These are phyloP conservation scores for Acrobasis repandana DNA, from an alignment of 2,888 invertebrate genomes.

Conservation along the genomic window DNA sequence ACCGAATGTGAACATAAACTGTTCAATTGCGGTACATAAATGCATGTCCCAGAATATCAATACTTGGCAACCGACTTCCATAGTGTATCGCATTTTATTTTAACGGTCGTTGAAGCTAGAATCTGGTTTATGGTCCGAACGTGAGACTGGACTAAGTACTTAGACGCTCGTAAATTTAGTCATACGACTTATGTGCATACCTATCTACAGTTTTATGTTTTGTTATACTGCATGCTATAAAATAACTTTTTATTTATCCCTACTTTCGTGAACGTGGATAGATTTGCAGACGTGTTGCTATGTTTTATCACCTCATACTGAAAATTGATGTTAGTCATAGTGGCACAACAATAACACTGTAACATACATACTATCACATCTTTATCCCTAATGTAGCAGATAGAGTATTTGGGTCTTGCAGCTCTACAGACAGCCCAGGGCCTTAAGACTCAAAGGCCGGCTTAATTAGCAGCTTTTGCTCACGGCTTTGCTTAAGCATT, in stretches of 20 bases:
- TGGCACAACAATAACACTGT: background rate
- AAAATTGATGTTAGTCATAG: background rate
- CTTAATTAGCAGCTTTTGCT: too few species aligned
- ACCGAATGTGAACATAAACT: background rate
- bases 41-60: constrained; percentile 5
- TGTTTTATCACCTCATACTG: background rate
- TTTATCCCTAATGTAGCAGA: too few species aligned
- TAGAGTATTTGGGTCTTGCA: too few species aligned
- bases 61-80: constrained; percentile 19
- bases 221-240: constrained; percentile 26
- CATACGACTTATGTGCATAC: constrained; percentile 38
- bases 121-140: constrained; percentile 73
- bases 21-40: background rate
- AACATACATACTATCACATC: too few species aligned
- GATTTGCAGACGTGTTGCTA: constrained; percentile 1
- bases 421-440: too few species aligned
- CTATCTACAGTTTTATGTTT: constrained; percentile 19
- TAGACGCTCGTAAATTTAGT: constrained; percentile 63
- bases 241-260: constrained; percentile 27
- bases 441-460: too few species aligned
- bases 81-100: constrained; percentile 30
- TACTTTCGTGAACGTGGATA: constrained; percentile 3
- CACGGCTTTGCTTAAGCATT: too few species aligned
- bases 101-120: constrained; percentile 47
- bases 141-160: constrained; percentile 61